Evolutionary conservation across 2,797 vertebrate genomes (phyloP).

Genomic region (Margarornis squamiger): DNA sequence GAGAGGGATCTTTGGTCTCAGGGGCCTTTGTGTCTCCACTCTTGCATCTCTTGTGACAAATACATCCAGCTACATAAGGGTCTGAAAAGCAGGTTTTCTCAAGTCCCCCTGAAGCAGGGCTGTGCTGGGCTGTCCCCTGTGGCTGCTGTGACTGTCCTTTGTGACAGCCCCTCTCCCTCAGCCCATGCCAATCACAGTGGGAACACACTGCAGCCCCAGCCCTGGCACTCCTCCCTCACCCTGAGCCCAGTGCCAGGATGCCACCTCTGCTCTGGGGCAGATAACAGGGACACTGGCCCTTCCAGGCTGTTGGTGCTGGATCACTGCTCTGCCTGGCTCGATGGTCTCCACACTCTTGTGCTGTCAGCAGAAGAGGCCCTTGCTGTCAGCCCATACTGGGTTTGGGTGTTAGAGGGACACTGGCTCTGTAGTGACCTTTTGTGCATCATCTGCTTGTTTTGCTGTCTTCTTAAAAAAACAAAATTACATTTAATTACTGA

Average conservation of each 20-base stretch:
- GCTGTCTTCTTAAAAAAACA: neutral
- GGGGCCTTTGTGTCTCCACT: neutral
- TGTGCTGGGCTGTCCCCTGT: neutral
- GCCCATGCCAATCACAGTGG: accelerated
- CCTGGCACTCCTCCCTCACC: neutral
- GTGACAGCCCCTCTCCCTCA: neutral
- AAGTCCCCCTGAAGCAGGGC: accelerated
- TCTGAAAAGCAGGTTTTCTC: neutral
- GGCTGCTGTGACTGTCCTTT: neutral
- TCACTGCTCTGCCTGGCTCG: neutral
- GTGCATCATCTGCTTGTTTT: neutral
- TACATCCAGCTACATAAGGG: neutral
- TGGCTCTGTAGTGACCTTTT: neutral
- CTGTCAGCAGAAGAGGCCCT: neutral
- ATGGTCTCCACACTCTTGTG: neutral
- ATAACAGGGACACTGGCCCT: neutral
- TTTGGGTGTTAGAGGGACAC: neutral
- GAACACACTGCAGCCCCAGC: neutral
- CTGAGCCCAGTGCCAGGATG: accelerated
- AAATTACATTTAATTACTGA: neutral
- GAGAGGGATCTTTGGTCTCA: neutral
- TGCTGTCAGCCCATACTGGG: neutral
- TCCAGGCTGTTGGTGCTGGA: neutral
- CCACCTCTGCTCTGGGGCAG: neutral
- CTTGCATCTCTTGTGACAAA: neutral